Conservation (phyloP, 2,797 vertebrate genomes). For the Alectoris magna region DNA sequence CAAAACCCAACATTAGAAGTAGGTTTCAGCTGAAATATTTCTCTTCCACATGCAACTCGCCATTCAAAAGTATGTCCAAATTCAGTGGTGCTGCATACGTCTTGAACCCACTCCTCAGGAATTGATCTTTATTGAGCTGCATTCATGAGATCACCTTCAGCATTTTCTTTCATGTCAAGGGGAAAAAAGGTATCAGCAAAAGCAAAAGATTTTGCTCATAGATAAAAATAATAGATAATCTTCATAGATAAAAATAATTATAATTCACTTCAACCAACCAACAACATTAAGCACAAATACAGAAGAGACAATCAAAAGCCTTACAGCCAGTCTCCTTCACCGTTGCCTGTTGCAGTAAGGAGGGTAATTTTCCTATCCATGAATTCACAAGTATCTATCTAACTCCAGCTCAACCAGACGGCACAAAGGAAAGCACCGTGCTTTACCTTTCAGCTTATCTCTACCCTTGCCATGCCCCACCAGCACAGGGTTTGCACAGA, state of each 20-base stretch:
- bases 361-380: not conserved
- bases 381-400: not conserved
- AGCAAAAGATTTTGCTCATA: not conserved
- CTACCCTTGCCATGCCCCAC: not conserved
- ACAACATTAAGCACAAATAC: not conserved
- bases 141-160: not conserved
- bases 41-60: slow-evolving; percentile 22
- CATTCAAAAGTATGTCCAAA: not conserved
- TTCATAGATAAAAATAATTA: not conserved
- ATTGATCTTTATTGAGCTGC: not conserved
- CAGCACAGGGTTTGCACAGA: not conserved
- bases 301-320: not conserved
- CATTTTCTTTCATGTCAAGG: not conserved
- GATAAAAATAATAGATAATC: not conserved
- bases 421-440: not conserved
- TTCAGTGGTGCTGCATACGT: not conserved
- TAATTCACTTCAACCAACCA: not conserved
- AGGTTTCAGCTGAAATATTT: slow-evolving; percentile 14
- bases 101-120: not conserved
- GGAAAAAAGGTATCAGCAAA: not conserved
- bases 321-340: not conserved
- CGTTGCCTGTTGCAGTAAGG: not conserved
- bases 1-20: not conserved
- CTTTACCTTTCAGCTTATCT: not conserved
- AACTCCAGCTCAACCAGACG: not conserved